Conservation (phyloP, 2,113 vertebrate genomes). For the Pseudois nayaur region DNA sequence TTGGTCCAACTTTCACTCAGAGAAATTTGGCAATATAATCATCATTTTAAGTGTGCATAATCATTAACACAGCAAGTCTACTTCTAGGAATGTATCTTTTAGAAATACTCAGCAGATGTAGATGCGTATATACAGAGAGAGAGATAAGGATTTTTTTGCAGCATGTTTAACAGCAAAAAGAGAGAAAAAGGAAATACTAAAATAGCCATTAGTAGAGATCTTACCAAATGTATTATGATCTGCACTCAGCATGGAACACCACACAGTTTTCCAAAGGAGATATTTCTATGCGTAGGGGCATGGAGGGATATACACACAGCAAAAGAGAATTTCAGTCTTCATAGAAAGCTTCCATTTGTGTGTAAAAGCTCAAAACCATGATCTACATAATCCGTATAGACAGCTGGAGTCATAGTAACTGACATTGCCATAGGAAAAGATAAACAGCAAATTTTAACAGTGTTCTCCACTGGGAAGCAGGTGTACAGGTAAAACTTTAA, state of each 20-base stretch:
- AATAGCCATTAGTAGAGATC: neutral
- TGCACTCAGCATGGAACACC: neutral
- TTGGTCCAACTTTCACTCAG: neutral
- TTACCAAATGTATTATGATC: neutral
- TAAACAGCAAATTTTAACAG: neutral
- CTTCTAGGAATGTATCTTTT: neutral
- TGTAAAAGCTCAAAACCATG: neutral
- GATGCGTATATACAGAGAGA: neutral
- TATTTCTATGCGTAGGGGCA: neutral
- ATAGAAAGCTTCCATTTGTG: neutral
- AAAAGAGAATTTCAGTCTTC: neutral
- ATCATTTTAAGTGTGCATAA: neutral
- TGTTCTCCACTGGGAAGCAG: neutral
- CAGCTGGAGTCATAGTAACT: neutral
- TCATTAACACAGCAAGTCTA: neutral
- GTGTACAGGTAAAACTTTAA: neutral
- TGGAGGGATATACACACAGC: neutral
- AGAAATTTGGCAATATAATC: neutral
- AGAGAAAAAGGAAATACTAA: neutral
- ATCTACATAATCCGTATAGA: neutral
- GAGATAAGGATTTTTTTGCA: neutral
- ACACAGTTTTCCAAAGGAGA: neutral
- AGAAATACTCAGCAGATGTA: neutral
- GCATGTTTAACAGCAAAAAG: constrained; percentile 1
- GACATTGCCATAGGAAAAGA: neutral